Conservation (phyloP, 2,888 invertebrate genomes). For the Microplitis manilae region DNA sequence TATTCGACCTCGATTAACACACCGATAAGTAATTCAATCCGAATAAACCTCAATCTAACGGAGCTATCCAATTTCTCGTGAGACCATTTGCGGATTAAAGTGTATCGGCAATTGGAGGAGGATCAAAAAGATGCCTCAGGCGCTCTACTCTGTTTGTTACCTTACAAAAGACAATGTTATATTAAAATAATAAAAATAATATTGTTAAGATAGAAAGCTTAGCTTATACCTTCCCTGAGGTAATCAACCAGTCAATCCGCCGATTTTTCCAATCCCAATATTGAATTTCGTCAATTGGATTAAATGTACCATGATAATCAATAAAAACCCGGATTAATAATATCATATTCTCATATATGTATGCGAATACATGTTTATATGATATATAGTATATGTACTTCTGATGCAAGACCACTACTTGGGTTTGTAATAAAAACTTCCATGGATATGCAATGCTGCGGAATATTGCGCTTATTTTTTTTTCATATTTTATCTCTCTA, state of each 20-base stretch:
- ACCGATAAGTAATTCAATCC: slow-evolving; percentile 3
- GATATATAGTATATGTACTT: neutral
- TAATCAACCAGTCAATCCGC: slow-evolving; percentile 36
- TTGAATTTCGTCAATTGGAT: slow-evolving; percentile 66
- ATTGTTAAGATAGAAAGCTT: neutral
- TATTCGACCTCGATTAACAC: slow-evolving; percentile 10
- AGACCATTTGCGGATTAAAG: slow-evolving; percentile 63
- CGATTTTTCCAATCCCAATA: slow-evolving; percentile 60
- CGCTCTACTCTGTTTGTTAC: slow-evolving; percentile 57
- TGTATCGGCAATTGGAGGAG: slow-evolving; percentile 62
- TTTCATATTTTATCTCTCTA: neutral
- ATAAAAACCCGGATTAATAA: slow-evolving; percentile 51
- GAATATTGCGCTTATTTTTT: neutral
- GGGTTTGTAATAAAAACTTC: neutral
- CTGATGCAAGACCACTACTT: neutral
- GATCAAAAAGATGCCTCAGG: neutral
- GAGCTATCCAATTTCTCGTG: slow-evolving; percentile 63
- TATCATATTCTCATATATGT: slow-evolving; percentile 22
- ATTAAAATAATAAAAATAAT: slow-evolving; percentile 64
- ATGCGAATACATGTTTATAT: neutral
- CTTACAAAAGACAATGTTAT: slow-evolving; percentile 42
- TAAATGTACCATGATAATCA: slow-evolving; percentile 64
- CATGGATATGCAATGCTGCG: neutral
- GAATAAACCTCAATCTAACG: slow-evolving; percentile 10
- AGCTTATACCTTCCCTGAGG: slow-evolving; percentile 56